A percentile compares a stretch with the other conserved stretches of the same genome.
Evolutionary conservation across 2,888 invertebrate genomes (phyloP).

Genomic region (Metopia argyrocephala): DNA sequence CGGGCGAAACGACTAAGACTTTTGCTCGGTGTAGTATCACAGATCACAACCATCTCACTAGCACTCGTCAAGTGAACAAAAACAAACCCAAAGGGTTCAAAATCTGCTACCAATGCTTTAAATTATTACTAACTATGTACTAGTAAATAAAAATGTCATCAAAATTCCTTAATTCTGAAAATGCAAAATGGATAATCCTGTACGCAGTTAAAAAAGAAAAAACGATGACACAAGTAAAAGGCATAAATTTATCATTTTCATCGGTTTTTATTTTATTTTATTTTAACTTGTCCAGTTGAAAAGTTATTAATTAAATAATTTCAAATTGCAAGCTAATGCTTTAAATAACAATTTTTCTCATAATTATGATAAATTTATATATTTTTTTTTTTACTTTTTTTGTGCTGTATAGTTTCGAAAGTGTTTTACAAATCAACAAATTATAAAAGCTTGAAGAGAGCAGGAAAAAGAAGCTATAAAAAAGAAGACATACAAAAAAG

Average conservation of each 20-base stretch:
- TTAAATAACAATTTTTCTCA: slow-evolving; percentile 19
- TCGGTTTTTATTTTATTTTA: not conserved
- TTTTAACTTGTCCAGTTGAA: slow-evolving; percentile 15
- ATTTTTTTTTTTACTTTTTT: slow-evolving; percentile 9
- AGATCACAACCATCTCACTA: too few relatives aligned
- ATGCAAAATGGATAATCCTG: too few relatives aligned
- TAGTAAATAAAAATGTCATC: too few relatives aligned
- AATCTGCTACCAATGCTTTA: too few relatives aligned
- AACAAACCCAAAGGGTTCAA: too few relatives aligned
- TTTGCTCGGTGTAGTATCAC: too few relatives aligned
- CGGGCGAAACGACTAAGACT: too few relatives aligned
- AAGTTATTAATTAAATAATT: slow-evolving; percentile 49
- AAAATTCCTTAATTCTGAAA: not conserved
- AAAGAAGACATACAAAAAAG: slow-evolving; percentile 30
- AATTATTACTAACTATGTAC: too few relatives aligned
- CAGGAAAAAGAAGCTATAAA: slow-evolving; percentile 17
- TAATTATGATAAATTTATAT: slow-evolving; percentile 26
- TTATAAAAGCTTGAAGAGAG: not conserved
- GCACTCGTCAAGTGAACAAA: too few relatives aligned
- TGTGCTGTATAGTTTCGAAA: slow-evolving; percentile 25
- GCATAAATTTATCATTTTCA: slow-evolving; percentile 42
- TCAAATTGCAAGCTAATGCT: slow-evolving; percentile 36
- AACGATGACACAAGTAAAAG: slow-evolving; percentile 22
- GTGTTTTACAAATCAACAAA: too few relatives aligned
- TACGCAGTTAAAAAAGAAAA: not conserved